These are phyloP conservation scores for Phania funesta DNA, from an alignment of 2,888 invertebrate genomes.

Conservation along the genomic window DNA sequence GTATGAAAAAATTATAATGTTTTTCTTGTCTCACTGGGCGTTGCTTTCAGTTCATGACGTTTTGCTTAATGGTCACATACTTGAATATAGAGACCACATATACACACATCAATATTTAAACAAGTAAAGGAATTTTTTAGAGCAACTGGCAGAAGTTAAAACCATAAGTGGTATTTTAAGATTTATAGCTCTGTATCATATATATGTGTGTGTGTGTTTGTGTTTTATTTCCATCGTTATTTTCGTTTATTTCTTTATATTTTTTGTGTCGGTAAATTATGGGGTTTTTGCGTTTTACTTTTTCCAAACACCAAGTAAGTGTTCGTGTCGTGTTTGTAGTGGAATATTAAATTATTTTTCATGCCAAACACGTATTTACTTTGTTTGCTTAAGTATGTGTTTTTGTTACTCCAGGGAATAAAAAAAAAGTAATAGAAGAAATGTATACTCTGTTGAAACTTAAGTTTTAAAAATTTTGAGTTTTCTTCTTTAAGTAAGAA, in stretches of 20 bases:
- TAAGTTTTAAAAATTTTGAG: too few relatives aligned
- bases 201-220: too few relatives aligned
- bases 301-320: not conserved
- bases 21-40: slow-evolving; percentile 7
- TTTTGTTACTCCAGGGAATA: not conserved
- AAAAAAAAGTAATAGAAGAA: not conserved
- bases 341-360: slow-evolving; percentile 5
- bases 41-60: slow-evolving; percentile 1
- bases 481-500: too few relatives aligned
- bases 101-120: not conserved
- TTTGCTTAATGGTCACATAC: slow-evolving; percentile 34
- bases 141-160: slow-evolving; percentile 1
- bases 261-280: slow-evolving; percentile 18
- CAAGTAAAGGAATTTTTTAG: not conserved
- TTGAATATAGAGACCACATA: not conserved
- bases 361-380: slow-evolving; percentile 56
- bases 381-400: slow-evolving; percentile 42
- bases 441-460: not conserved
- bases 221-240: slow-evolving; percentile 27
- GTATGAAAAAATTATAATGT: not conserved
- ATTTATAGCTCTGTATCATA: slow-evolving; percentile 45
- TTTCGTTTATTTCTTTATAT: not conserved
- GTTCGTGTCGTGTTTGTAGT: not conserved
- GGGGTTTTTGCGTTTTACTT: slow-evolving; percentile 50
- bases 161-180: slow-evolving; percentile 57